phyloP scores from a whole-genome alignment of 23 tunicate genomes.

The Oikopleura vanhoeffeni region DNA sequence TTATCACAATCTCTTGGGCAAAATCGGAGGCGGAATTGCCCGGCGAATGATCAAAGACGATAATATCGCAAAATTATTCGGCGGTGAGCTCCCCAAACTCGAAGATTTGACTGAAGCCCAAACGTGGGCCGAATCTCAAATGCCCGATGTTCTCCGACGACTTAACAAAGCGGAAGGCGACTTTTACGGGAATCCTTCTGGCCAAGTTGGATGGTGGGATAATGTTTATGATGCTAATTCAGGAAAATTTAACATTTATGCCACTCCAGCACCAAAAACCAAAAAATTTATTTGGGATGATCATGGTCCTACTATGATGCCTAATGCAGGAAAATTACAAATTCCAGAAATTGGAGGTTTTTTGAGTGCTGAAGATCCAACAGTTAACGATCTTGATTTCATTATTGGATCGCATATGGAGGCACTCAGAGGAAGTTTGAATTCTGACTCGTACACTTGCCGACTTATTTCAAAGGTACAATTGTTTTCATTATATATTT shows the following conservation, averaged over 20 bases:
- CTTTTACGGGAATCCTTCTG: neutral
- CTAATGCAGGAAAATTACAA: neutral
- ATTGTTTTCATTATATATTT: no score
- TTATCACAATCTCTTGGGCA: conserved; percentile 6
- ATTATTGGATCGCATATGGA: neutral
- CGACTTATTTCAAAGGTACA: neutral
- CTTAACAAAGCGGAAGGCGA: neutral
- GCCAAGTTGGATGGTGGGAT: neutral
- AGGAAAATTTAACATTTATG: neutral
- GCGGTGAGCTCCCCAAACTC: neutral
- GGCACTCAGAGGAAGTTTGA: neutral
- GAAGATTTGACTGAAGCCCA: neutral
- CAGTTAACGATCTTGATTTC: neutral
- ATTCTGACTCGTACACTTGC: conserved; percentile 4
- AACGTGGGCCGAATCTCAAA: neutral
- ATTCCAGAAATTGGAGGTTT: conserved; percentile 10
- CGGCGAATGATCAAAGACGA: conserved; percentile 4
- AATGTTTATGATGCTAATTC: neutral
- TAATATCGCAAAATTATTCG: neutral
- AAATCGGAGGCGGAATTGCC: conserved; percentile 8
- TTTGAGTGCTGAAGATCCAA: neutral
- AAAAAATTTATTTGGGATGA: neutral
- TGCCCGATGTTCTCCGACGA: conserved; percentile 4
- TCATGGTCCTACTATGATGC: conserved; percentile 8
- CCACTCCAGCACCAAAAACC: neutral